phyloP scores from a whole-genome alignment of 2,113 vertebrate genomes.

The Leucosticte australis region DNA sequence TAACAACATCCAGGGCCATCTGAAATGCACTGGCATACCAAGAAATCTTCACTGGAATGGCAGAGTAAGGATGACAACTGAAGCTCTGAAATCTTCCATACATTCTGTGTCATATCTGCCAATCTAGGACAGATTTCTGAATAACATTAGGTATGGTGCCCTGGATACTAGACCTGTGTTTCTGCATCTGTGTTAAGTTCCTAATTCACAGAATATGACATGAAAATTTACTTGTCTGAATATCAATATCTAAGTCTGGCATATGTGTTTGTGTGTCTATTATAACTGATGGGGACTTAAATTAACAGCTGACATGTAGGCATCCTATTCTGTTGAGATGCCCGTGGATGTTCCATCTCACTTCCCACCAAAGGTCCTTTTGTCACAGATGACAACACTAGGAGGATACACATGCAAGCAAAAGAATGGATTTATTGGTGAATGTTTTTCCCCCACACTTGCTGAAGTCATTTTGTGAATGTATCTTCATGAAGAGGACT shows the following conservation, averaged over 20 bases:
- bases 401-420: neutral
- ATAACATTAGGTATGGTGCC: neutral
- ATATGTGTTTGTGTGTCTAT: neutral
- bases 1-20: neutral
- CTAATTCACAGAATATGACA: neutral
- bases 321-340: neutral
- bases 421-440: neutral
- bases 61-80: neutral
- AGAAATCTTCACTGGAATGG: neutral
- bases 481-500: neutral
- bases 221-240: neutral
- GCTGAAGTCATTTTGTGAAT: neutral
- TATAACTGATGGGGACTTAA: neutral
- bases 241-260: neutral
- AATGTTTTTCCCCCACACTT: neutral
- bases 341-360: neutral
- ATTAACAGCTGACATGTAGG: neutral
- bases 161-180: neutral
- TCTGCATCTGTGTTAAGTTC: neutral
- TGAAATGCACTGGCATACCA: neutral
- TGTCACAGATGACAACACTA: neutral
- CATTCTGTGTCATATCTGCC: neutral
- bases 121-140: neutral
- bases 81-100: neutral
- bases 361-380: neutral